Evolutionary conservation across 2,797 vertebrate genomes (phyloP), one percentile per base, ranked within the genome.

Genomic region (Echiichthys vipera): DNA sequence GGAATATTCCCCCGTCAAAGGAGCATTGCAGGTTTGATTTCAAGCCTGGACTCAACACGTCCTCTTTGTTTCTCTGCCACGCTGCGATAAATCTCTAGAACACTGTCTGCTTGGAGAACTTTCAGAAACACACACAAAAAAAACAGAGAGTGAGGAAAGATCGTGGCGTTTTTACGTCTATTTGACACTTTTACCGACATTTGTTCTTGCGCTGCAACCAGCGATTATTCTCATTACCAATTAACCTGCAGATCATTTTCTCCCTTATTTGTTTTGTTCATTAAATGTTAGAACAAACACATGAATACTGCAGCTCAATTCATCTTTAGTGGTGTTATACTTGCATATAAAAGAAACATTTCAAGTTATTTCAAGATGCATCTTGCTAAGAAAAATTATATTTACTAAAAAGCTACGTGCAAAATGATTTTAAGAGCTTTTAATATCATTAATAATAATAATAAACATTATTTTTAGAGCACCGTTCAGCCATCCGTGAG

Each of bases 81-180:
- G 34, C 64, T 49, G 65, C 64, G 84, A 86, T 91, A 87, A 87
- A 91, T 88, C 77, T 85, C 59, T 25, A 75, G 74, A 88, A 88
- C 83, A 74, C 74, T n/a, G 77, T 85, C 80, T 89, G 78, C 81
- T 81, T 90, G 86, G 88, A 88, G 49, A 24, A 13, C 11, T 34
- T 69, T 86, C 81, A 89, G 77, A 80, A 84, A 72, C 70, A 58
- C 74, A 89, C 57, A 30, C 29, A 30, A 7, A 30, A 53, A 46
- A 10, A n/a, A 59, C 29, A 36, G 18, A 43, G 36, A 24, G 46
- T 17, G 36, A 24, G 51, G 46, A 27, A 9, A 59, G 37, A 43
- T 12, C 29, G 37, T 40, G 55, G 66, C n/a, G n/a, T n/a, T n/a
- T n/a, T n/a, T n/a, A n/a, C n/a, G n/a, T n/a, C 9, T 57, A 15